These are phyloP conservation scores for Microcebus griseorufus DNA, from an alignment of 2,113 vertebrate species.

Conservation along the genomic window DNA sequence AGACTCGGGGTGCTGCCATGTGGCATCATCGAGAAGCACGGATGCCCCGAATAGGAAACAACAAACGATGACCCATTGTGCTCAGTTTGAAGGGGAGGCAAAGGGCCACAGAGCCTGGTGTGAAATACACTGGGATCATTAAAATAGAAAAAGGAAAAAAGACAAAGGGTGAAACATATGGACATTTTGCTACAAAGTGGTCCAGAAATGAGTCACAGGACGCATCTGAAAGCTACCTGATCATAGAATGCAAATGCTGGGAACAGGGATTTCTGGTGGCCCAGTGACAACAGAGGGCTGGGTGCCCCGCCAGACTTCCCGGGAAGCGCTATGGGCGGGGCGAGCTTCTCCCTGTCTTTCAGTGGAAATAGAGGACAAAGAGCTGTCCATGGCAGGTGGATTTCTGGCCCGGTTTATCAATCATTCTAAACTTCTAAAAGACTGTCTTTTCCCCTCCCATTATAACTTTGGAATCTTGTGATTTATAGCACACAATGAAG, in stretches of 20 bases:
- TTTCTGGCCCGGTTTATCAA: background rate
- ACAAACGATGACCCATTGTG: accelerated
- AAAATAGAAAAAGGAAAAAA: background rate
- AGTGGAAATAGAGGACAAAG: background rate
- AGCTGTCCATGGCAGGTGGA: background rate
- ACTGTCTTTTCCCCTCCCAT: background rate
- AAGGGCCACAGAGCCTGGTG: background rate
- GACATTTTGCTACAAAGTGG: background rate
- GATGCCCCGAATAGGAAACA: background rate
- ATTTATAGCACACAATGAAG: background rate
- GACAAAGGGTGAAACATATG: background rate
- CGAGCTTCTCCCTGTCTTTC: background rate
- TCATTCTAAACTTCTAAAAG: background rate
- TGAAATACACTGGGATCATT: background rate
- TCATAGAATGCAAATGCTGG: background rate
- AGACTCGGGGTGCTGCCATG: accelerated
- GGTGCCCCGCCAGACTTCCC: background rate
- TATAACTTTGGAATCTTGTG: background rate
- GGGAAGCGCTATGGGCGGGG: accelerated
- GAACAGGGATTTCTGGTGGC: accelerated
- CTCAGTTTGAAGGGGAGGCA: background rate
- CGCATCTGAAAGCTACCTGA: background rate
- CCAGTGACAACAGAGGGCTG: background rate
- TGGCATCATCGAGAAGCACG: accelerated
- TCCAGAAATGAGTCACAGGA: background rate